Evolutionary conservation across 1,140 invertebrate species (phyloP).

Genomic region (Piezodorus guildinii): DNA sequence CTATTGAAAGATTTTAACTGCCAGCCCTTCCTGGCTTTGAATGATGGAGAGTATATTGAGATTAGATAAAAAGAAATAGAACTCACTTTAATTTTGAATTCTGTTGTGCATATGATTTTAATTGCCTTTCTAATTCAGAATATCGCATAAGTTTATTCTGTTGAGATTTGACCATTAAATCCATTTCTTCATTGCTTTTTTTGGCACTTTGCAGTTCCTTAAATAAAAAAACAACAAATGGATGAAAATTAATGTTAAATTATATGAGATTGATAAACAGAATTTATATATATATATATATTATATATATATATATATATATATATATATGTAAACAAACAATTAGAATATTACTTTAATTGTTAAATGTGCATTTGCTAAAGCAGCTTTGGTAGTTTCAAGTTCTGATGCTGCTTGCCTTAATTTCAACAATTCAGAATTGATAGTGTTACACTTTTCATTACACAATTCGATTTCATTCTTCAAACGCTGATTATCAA

Average conservation of each 20-base stretch:
- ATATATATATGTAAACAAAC: conserved; percentile 6
- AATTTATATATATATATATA: conserved; percentile 14
- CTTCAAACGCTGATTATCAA: neutral
- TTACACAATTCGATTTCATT: neutral
- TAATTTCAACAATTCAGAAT: conserved; percentile 22
- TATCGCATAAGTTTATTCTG: conserved; percentile 26
- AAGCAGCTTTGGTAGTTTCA: conserved; percentile 16
- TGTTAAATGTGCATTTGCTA: conserved; percentile 19
- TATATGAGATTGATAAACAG: conserved; percentile 1
- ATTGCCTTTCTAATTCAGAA: conserved; percentile 26
- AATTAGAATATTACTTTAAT: conserved; percentile 21
- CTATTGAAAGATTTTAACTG: too few relatives aligned
- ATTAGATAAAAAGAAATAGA: neutral
- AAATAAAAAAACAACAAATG: neutral
- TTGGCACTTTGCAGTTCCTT: conserved; percentile 27
- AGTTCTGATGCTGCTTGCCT: conserved; percentile 25
- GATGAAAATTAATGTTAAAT: too few relatives aligned
- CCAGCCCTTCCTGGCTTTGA: too few relatives aligned
- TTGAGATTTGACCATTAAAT: conserved; percentile 23
- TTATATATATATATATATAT: too few relatives aligned
- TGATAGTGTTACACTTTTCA: conserved; percentile 13
- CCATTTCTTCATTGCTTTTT: conserved; percentile 22
- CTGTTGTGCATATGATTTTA: conserved; percentile 21
- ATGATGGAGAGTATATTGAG: too few relatives aligned
- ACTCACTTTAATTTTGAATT: conserved; percentile 26